A percentile compares a stretch with the other conserved stretches of the same genome.
Conservation (phyloP, 1,140 invertebrate species). For the Drosophila tani region DNA sequence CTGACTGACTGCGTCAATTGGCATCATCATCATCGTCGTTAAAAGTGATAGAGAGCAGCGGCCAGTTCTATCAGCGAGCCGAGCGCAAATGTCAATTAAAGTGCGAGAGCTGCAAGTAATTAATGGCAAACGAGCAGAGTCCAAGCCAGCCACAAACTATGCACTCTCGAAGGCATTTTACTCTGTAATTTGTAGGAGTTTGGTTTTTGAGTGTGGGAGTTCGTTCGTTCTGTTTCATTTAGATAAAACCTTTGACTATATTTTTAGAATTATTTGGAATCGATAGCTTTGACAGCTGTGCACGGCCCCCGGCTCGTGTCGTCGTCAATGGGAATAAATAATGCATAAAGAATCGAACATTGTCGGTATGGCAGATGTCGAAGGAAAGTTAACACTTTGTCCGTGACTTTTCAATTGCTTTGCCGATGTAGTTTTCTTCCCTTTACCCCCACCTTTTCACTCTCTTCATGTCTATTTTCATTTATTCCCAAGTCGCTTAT, state of each 20-base stretch:
- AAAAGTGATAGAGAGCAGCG: conserved; percentile 17
- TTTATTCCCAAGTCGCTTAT: neutral
- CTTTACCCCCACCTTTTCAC: neutral
- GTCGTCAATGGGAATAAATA: conserved; percentile 20
- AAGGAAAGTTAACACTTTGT: conserved; percentile 29
- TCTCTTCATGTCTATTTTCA: neutral
- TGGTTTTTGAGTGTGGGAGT: neutral
- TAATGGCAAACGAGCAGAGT: conserved; percentile 42
- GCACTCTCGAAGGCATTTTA: neutral
- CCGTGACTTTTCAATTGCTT: conserved; percentile 41
- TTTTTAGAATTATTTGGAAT: conserved; percentile 33
- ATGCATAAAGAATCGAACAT: conserved; percentile 22
- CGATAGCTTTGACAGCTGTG: conserved; percentile 30
- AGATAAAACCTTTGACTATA: conserved; percentile 16
- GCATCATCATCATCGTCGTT: conserved; percentile 14
- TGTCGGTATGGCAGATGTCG: conserved; percentile 21
- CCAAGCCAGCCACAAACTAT: conserved; percentile 5
- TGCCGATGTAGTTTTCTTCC: conserved; percentile 31
- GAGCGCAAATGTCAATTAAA: conserved; percentile 44
- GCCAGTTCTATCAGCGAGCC: conserved; percentile 37
- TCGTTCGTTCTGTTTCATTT: neutral
- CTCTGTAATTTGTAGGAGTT: neutral
- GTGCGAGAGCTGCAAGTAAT: conserved; percentile 39
- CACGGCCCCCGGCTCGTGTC: conserved; percentile 14
- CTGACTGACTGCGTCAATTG: conserved; percentile 31